Base-by-base conservation (phyloP, 2,797 vertebrate species). In the Muraenolepis orangiensis region DNA sequence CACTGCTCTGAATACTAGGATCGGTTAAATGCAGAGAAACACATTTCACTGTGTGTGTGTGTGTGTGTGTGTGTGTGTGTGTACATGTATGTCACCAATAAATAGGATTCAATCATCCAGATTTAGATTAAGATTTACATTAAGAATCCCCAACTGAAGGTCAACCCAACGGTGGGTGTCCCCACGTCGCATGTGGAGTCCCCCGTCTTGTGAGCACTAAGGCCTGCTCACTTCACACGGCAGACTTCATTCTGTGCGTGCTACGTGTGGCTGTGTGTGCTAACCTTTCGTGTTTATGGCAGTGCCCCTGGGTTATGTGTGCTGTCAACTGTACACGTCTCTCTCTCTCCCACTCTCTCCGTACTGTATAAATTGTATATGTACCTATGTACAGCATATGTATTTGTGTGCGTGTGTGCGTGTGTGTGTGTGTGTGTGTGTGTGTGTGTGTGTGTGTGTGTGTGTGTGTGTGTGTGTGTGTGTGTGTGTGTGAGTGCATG, bases 401-500 rank as follows among this genome's bases (percentile, higher is more conserved):
- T 72, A 13, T 31, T 14, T 34, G 71, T 72, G 30, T 72, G 72
- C 7, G 20, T 64, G 31, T 36, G n/a, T 23, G 30, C 66, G 29
- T 66, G 29, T 31, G 28, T 51, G 12, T 18, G 42, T 72, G 36
- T 18, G 3, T 57, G 42, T 72, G 42, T 72, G 26, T 30, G 26
- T 51, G 2, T 51, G 26, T 31, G 40, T 20, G 29, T 61, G 30
- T 66, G 12, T 70, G 31, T 46, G 20, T 66, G 31, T 34, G 51
- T 40, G n/a, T 51, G 3, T 28, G 18, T 51, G 26, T 2, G 0
- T 18, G 14, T 0, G 73, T 69, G 36, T 46, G 28, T 71, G 28
- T 72, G 66, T 85, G 72, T 66, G 67, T 64, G 10, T 0, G 1
- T 20, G 23, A 57, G 64, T 32, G 61, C 71, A 42, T 74, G 51